These are phyloP conservation scores for Trichopoda pennipes DNA, from an alignment of 2,888 invertebrate species.

Conservation along the genomic window DNA sequence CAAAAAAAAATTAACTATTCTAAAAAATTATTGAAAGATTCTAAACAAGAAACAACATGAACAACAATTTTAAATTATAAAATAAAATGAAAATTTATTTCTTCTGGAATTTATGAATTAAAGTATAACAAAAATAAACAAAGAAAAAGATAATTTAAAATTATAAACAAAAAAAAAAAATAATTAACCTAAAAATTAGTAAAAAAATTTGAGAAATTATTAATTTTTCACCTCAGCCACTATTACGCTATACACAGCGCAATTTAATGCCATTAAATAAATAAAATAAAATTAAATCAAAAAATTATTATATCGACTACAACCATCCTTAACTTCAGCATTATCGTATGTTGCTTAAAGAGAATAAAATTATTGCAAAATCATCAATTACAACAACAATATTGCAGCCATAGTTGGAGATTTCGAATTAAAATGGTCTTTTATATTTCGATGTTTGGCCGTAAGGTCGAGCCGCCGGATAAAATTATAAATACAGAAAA, in stretches of 20 bases:
- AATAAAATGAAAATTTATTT: background rate
- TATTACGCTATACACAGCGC: background rate
- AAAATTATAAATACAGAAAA: conserved; percentile 76
- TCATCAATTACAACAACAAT: conserved; percentile 37
- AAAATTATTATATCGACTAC: background rate
- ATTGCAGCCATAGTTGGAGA: conserved; percentile 13
- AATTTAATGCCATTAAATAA: background rate
- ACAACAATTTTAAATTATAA: background rate
- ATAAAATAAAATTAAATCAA: too few relatives aligned
- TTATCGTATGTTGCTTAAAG: conserved; percentile 27
- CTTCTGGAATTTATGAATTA: background rate
- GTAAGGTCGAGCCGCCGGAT: conserved; percentile 78
- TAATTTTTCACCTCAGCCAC: background rate
- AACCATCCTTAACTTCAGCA: background rate
- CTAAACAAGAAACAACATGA: too few relatives aligned
- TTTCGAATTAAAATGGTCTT: conserved; percentile 76
- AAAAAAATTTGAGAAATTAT: background rate
- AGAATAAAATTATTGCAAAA: background rate
- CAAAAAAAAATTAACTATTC: conserved; percentile 5
- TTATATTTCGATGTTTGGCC: conserved; percentile 78
- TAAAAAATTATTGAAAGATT: background rate
- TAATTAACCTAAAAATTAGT: background rate
- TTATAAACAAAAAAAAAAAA: background rate
- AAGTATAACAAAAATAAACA: background rate
- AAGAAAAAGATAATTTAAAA: too few relatives aligned